phyloP scores from a whole-genome alignment of 2,797 vertebrate species.

The Lagodon rhomboides region DNA sequence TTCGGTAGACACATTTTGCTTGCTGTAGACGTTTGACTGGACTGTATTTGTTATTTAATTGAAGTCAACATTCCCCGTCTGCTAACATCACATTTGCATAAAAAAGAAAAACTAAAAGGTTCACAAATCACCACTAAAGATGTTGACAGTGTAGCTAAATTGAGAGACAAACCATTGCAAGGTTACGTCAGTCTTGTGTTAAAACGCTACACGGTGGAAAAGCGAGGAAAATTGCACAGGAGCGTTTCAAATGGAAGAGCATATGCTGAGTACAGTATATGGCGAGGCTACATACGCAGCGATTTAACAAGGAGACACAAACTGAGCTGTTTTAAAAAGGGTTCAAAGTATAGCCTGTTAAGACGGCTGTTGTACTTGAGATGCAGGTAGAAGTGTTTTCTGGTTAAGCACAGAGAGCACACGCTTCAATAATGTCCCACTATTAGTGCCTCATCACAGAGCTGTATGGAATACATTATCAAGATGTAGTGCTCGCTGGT shows the following conservation, averaged over 20 bases:
- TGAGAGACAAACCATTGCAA: slow-evolving; percentile 43
- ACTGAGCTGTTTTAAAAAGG: background rate
- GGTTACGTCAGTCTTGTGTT: slow-evolving; percentile 41
- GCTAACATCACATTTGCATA: slow-evolving; percentile 44
- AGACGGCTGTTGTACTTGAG: slow-evolving; percentile 21
- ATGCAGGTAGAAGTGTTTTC: slow-evolving; percentile 4
- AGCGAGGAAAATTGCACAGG: slow-evolving; percentile 18
- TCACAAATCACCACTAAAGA: slow-evolving; percentile 27
- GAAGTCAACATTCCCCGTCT: slow-evolving; percentile 25
- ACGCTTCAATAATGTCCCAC: background rate
- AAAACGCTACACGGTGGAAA: background rate
- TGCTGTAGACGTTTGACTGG: slow-evolving; percentile 15
- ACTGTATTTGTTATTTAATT: slow-evolving; percentile 8
- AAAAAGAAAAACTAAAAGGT: slow-evolving; percentile 20
- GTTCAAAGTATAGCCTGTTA: slow-evolving; percentile 26
- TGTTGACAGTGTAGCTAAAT: slow-evolving; percentile 29
- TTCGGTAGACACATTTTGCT: background rate
- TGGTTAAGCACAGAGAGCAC: background rate
- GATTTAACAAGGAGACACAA: slow-evolving; percentile 16
- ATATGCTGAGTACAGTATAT: slow-evolving; percentile 8
- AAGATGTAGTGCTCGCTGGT: background rate
- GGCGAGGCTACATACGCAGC: slow-evolving; percentile 14
- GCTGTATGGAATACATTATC: slow-evolving; percentile 12
- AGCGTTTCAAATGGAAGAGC: slow-evolving; percentile 34
- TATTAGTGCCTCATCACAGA: slow-evolving; percentile 8